Evolutionary conservation across 1,140 invertebrate genomes (phyloP).

Genomic region (Agrilus planipennis): DNA sequence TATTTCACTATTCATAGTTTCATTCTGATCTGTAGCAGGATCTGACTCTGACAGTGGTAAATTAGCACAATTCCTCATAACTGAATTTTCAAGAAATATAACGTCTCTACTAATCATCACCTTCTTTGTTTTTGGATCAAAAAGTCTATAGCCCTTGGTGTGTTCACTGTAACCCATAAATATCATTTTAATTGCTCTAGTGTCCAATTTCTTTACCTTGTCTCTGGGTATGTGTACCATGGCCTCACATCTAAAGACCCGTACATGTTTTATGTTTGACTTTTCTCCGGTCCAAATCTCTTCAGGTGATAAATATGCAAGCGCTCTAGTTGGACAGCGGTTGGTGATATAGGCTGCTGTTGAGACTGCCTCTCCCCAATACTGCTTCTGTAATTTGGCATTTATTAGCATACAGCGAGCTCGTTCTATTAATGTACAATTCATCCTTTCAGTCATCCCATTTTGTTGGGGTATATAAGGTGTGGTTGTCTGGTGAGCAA

Average conservation of each 20-base stretch:
- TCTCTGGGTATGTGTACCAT: conserved; percentile 3
- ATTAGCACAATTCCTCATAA: too few species aligned
- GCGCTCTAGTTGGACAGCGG: background rate
- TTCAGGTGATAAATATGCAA: conserved; percentile 1
- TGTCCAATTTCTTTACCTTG: conserved; percentile 10
- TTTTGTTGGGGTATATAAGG: conserved; percentile 33
- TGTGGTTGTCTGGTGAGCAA: conserved; percentile 18
- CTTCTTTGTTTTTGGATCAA: conserved; percentile 22
- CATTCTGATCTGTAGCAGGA: too few species aligned
- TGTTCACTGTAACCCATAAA: conserved; percentile 15
- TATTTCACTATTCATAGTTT: too few species aligned
- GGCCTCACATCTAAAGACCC: conserved; percentile 5
- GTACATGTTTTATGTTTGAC: conserved; percentile 1
- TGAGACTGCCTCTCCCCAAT: conserved; percentile 7
- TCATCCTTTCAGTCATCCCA: conserved; percentile 31
- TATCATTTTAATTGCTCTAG: conserved; percentile 3
- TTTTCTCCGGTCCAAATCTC: conserved; percentile 4
- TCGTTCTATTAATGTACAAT: conserved; percentile 27
- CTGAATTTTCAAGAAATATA: conserved; percentile 5
- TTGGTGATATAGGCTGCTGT: conserved; percentile 7
- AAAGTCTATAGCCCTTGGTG: conserved; percentile 33
- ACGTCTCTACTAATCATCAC: conserved; percentile 24
- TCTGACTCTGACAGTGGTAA: too few species aligned
- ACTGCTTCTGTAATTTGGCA: conserved; percentile 1
- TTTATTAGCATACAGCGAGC: conserved; percentile 3